Percentiles rank a stretch among this genome's conserved stretches.
These are phyloP conservation scores for Callionymus lyra DNA, from an alignment of 2,113 vertebrate species.

Conservation along the genomic window DNA sequence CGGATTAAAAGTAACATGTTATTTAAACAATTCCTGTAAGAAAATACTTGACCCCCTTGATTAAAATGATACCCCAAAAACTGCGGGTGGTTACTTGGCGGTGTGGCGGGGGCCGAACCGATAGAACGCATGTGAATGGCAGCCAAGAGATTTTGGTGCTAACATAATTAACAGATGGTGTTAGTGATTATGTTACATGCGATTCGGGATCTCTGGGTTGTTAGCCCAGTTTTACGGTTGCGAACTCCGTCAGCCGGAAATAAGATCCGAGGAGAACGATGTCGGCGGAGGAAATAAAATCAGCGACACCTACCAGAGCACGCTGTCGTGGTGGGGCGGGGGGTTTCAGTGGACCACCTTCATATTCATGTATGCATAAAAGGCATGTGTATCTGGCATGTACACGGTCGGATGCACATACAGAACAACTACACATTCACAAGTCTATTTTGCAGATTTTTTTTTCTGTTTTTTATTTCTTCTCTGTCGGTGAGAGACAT, in stretches of 20 bases:
- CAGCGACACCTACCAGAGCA: constrained; percentile 54
- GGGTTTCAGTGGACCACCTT: constrained; percentile 6
- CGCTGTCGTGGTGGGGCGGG: constrained; percentile 19
- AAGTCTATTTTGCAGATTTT: constrained; percentile 46
- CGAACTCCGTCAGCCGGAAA: constrained; percentile 47
- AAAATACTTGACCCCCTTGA: constrained; percentile 39
- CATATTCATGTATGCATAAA: constrained; percentile 10
- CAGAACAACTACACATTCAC: constrained; percentile 6
- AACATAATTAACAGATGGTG: constrained; percentile 73
- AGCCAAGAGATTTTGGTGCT: constrained; percentile 63
- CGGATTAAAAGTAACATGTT: no score
- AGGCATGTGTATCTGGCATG: neutral
- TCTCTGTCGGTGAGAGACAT: constrained; percentile 38
- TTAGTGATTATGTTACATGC: constrained; percentile 66
- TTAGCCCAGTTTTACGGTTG: constrained; percentile 56
- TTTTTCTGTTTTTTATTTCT: constrained; percentile 48
- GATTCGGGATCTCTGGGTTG: constrained; percentile 59
- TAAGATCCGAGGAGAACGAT: constrained; percentile 51
- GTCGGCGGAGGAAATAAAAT: constrained; percentile 50
- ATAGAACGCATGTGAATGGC: constrained; percentile 55
- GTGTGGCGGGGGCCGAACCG: no score
- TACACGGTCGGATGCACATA: neutral
- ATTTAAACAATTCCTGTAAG: no score
- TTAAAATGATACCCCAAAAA: neutral
- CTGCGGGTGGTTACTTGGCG: no score